Percentiles rank a stretch among this genome's conserved stretches.
These are phyloP conservation scores for Drosophila elegans DNA, from an alignment of 1,140 invertebrate species.

Conservation along the genomic window DNA sequence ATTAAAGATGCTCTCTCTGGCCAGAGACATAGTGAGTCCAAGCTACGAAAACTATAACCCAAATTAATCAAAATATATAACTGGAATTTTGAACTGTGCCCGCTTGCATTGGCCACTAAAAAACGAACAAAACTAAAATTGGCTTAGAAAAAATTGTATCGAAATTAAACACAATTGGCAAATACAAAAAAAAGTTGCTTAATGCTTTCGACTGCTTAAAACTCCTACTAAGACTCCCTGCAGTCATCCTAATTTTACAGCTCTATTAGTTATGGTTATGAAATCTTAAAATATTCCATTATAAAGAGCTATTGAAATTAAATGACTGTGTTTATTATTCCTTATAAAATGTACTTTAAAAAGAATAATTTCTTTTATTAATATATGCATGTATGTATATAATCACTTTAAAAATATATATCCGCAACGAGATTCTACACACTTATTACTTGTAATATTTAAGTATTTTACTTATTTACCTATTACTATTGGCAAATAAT, in stretches of 20 bases:
- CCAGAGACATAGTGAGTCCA: conserved; percentile 81
- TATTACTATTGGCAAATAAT: too few relatives aligned
- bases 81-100: conserved; percentile 27
- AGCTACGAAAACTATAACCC: conserved; percentile 42
- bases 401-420: not conserved
- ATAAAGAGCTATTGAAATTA: conserved; percentile 28
- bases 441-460: too few relatives aligned
- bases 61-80: conserved; percentile 20
- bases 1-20: conserved; percentile 80
- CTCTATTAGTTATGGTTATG: conserved; percentile 2
- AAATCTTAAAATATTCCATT: conserved; percentile 11
- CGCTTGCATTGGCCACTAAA: conserved; percentile 54
- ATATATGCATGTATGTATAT: conserved; percentile 27
- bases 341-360: conserved; percentile 2
- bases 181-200: conserved; percentile 45
- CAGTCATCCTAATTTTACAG: conserved; percentile 37
- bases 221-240: conserved; percentile 1
- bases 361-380: not conserved
- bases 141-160: conserved; percentile 29
- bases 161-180: conserved; percentile 62
- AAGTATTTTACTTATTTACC: too few relatives aligned
- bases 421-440: not conserved
- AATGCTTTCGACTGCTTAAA: conserved; percentile 57
- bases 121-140: conserved; percentile 36
- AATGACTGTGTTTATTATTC: conserved; percentile 29